Percentiles rank a stretch among this genome's conserved stretches.
phyloP scores from a whole-genome alignment of 2,797 vertebrate genomes.

The Acrocephalus scirpaceus region DNA sequence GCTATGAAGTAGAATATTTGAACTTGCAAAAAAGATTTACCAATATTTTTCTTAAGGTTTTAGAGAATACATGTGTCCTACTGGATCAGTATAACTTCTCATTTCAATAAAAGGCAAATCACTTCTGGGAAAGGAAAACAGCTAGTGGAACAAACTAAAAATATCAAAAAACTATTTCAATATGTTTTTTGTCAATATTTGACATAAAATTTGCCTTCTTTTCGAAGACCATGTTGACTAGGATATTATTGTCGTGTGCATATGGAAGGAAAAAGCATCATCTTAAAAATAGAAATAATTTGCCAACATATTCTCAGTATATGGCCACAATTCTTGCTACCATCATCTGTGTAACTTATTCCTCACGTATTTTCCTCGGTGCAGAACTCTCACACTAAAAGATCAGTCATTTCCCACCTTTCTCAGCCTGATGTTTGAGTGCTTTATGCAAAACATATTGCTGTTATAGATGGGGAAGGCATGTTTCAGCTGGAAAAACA shows the following conservation, averaged over 20 bases:
- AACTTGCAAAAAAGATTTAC: background rate
- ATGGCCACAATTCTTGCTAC: background rate
- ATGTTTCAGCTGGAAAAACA: conserved; percentile 59
- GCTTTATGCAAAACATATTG: conserved; percentile 43
- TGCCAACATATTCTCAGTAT: background rate
- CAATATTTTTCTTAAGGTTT: conserved; percentile 12
- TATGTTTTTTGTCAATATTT: background rate
- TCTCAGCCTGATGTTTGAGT: conserved; percentile 12
- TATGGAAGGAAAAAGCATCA: background rate
- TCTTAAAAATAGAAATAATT: background rate
- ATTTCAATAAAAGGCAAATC: conserved; percentile 48
- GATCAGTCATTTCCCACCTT: conserved; percentile 26
- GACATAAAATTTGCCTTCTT: background rate
- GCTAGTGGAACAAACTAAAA: background rate
- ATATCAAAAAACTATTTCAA: background rate
- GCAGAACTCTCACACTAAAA: background rate
- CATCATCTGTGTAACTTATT: conserved; percentile 1
- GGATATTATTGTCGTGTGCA: background rate
- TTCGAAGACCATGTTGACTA: background rate
- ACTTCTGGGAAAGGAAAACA: conserved; percentile 23
- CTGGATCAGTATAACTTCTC: conserved; percentile 3
- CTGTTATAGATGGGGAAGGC: conserved; percentile 24
- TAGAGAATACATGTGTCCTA: background rate
- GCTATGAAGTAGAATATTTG: background rate
- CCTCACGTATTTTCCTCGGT: background rate